These are phyloP conservation scores for Tangara arthus DNA, from an alignment of 2,797 vertebrate species.

Conservation along the genomic window DNA sequence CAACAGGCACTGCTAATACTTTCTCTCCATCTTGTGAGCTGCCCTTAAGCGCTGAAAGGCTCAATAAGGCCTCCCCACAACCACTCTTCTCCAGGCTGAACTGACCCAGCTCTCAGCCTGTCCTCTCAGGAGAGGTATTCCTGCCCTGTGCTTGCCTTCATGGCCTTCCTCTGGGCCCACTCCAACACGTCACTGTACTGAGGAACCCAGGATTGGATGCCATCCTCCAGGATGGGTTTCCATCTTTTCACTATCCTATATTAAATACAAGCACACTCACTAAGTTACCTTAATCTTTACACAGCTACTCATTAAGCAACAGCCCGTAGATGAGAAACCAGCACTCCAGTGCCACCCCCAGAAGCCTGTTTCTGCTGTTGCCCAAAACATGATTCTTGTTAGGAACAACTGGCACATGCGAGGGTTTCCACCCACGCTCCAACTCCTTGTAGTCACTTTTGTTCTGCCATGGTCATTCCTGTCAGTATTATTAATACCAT, in stretches of 20 bases:
- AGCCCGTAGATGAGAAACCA: background rate
- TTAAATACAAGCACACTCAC: background rate
- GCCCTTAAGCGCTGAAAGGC: background rate
- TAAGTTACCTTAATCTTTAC: background rate
- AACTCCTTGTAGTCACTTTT: background rate
- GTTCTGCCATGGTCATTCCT: background rate
- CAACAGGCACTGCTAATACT: background rate
- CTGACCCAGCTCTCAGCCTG: background rate
- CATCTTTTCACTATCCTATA: background rate
- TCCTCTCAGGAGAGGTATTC: background rate
- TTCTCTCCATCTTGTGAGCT: background rate
- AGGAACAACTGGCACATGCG: background rate
- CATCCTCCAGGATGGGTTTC: background rate
- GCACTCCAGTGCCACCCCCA: background rate
- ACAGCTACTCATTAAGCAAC: background rate
- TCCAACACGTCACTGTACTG: background rate
- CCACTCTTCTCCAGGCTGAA: background rate
- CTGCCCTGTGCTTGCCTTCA: fast-evolving
- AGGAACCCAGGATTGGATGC: background rate
- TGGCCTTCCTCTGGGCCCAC: fast-evolving
- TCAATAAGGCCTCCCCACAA: background rate
- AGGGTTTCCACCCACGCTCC: background rate
- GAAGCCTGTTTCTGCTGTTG: background rate
- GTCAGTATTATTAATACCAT: background rate
- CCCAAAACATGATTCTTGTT: background rate